Evolutionary conservation across 1,140 invertebrate genomes (phyloP), one percentile per base, ranked within the genome.

Genomic region (Aplysia californica): DNA sequence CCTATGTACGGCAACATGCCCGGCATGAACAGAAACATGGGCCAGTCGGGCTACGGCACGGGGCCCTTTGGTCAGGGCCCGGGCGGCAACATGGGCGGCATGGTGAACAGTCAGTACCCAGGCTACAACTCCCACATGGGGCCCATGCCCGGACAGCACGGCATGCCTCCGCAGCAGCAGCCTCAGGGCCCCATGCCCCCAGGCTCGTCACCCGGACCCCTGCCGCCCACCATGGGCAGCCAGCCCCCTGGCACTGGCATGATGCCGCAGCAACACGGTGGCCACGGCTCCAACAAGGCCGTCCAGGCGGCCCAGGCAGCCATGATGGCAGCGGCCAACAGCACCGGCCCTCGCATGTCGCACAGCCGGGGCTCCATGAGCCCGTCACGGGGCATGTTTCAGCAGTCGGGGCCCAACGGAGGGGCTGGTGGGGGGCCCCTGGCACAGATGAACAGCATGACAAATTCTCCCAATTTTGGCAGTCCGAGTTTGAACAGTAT

Each of bases 231-330:
- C n/a, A 69, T 74, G 65, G 29, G 33, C n/a, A 79, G 70, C 55
- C 82, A 80, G 76, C 65, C 67, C n/a, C 39, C 35, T n/a, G n/a
- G n/a, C n/a, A n/a, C n/a, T 29, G 67, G 70, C 74, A 72, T 59
- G 15, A 68, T 73, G 71, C 69, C 74, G n/a, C 74, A 68, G 18
- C 74, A 71, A 35, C 72, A 50, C 18, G 59, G 58, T 20, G 56
- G 55, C 78, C 79, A 15, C 65, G 69, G 56, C 56, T 79, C 69
- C 36, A 79, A 80, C 58, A 89, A 86, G 82, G 88, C 87, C 68
- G 89, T 89, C 23, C 88, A 90, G 77, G 89, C 89, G 23, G 89
- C 89, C 18, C 89, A 90, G 44, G 89, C 87, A 59, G 87, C 89
- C 2, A 83, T 90, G 78, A 85, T 87, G 69, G 87, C 88, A 31